A percentile compares a stretch with the other conserved stretches of the same genome.
phyloP scores from a whole-genome alignment of 2,888 invertebrate genomes.

The Petrophora chlorosata region DNA sequence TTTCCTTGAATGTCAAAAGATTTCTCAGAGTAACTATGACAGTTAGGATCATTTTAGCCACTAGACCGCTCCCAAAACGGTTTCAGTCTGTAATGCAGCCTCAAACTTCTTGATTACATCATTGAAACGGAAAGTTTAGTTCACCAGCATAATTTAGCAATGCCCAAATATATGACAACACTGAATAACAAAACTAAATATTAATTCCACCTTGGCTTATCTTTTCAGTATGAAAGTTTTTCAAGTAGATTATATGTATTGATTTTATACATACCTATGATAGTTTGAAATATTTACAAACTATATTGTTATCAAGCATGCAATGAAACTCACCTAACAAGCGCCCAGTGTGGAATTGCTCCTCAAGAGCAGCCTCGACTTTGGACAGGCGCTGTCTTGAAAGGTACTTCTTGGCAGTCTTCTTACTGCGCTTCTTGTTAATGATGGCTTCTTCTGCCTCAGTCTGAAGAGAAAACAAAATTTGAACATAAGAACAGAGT shows the following conservation, averaged over 20 bases:
- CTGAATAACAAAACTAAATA: too few relatives aligned
- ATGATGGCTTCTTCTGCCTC: constrained; percentile 97
- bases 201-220: too few relatives aligned
- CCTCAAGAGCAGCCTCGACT: constrained; percentile 96
- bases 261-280: background rate
- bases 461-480: constrained; percentile 80
- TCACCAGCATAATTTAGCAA: too few relatives aligned
- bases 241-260: too few relatives aligned
- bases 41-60: constrained; percentile 73
- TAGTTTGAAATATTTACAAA: background rate
- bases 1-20: background rate
- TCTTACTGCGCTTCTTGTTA: constrained; percentile 97
- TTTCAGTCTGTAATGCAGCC: constrained; percentile 75
- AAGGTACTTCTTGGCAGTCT: constrained; percentile 96
- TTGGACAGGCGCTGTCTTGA: constrained; percentile 95
- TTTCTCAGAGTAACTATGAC: constrained; percentile 96
- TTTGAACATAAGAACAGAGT: background rate
- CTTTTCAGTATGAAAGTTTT: too few relatives aligned
- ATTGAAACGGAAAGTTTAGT: constrained; percentile 46
- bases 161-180: too few relatives aligned
- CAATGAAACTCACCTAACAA: constrained; percentile 94
- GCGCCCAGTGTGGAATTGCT: constrained; percentile 98
- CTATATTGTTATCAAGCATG: too few relatives aligned
- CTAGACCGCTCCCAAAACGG: constrained; percentile 87
- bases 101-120: constrained; percentile 87